Percentiles rank a stretch among this genome's conserved stretches.
Conservation (phyloP, 1,140 invertebrate species). For the Heliothis virescens region DNA sequence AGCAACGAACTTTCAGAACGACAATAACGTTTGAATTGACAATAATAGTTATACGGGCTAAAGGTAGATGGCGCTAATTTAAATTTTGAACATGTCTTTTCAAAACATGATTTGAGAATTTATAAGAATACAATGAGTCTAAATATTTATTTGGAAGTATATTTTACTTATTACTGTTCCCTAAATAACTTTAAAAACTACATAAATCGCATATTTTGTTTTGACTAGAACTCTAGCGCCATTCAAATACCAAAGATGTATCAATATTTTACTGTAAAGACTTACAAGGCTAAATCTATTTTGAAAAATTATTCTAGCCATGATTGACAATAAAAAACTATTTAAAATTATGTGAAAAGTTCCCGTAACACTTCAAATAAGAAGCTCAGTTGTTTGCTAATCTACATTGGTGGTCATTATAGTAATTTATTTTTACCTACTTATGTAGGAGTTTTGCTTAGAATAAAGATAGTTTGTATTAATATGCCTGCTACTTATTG, state of each 20-base stretch:
- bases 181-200: no score
- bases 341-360: constrained; percentile 17
- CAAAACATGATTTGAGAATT: not conserved
- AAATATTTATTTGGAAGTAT: no score
- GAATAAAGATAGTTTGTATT: no score
- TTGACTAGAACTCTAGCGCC: not conserved
- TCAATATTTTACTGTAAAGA: not conserved
- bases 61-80: constrained; percentile 36
- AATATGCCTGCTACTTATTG: not conserved
- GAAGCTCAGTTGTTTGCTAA: not conserved
- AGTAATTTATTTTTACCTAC: no score
- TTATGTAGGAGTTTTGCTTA: no score
- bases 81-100: constrained; percentile 7
- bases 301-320: constrained; percentile 22
- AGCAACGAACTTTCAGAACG: constrained; percentile 63
- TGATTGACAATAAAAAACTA: constrained; percentile 41
- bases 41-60: constrained; percentile 42
- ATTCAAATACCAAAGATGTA: not conserved
- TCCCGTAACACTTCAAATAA: constrained; percentile 3
- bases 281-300: constrained; percentile 6
- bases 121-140: not conserved
- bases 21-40: constrained; percentile 48
- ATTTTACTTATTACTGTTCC: no score
- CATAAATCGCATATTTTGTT: no score
- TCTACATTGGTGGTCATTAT: not conserved